Base-by-base conservation (phyloP, 2,888 invertebrate species). In the Perithous albicinctus region DNA sequence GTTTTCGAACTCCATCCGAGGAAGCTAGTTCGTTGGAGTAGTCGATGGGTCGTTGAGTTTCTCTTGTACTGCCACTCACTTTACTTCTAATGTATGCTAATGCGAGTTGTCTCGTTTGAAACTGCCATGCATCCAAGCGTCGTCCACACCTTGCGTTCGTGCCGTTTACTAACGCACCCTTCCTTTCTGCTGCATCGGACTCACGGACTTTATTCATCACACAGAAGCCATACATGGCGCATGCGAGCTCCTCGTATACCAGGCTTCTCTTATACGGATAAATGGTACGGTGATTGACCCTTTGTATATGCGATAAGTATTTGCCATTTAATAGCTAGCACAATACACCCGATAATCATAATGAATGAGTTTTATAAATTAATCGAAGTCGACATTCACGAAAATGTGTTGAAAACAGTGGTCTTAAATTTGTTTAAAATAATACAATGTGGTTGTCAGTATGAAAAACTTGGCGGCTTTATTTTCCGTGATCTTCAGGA, bases 1-100 rank as follows among this genome's bases (percentile, higher is more conserved):
- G 69, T 82, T 84, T 84, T 74, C 56, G 29, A 80, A 80, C 84
- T 78, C 73, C 67, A 82, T 82, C 83, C 54, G 76, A 73, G 79
- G 43, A 67, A 74, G 66, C 46, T 38, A 38, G 41, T 69, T 61
- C 54, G 51, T 63, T 77, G 70, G 26, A 70, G 48, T 66, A 41
- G 59, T 48, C 69, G 67, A 73, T 83, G 66, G 48, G 26, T 78
- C 64, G 76, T 51, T 46, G 26, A 76, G 74, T 41, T 18, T n/a
- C 54, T 63, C 61, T 73, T 43, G 74, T 72, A 73, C 66, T 61
- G 54, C 54, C 46, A 61, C 59, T 61, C 18, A 12, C 64, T 67
- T 67, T 63, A 32, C 72, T 67, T 54, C 63, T 63, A 77, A 77
- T 81, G 66, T 77, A 84, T 79, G 81, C 76, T 79, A 81, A 74